Base-by-base conservation (phyloP, 2,888 invertebrate species). In the Scelioninae gen. 1 region DNA sequence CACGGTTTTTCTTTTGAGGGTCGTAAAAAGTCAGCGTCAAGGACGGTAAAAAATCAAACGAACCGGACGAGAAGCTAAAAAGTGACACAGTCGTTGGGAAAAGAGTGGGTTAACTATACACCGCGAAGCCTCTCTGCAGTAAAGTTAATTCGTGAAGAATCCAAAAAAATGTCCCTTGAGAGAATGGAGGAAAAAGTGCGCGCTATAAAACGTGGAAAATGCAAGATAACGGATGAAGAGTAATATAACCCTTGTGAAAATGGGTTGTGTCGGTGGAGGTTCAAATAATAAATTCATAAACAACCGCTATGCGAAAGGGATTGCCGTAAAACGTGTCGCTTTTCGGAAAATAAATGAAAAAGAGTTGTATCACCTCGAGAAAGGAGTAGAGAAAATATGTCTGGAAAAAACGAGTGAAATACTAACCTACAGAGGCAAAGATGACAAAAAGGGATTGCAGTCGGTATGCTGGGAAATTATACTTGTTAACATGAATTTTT, bases 281-380 rank as follows among this genome's bases (percentile, higher is more conserved):
- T 71, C 82, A 84, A 87, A 88, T 89, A 90, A 89, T 88, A 90
- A 89, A 90, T 91, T 91, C 90, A 90, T 90, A 90, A 91, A 91
- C 88, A 88, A 88, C 88, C 87, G 88, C 86, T 89, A 86, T 78
- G 83, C 69, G 76, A 72, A 80, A 76, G 60, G 76, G 80, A 79
- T 85, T 72, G 81, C 65, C 53, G 85, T 83, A 84, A 83, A 82
- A 76, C 34, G 76, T 79, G 83, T 83, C 76, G 43, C 60, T 75
- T 79, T 83, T 79, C 16, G 56, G 53, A 66, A 79, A 79, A 74
- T 49, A 74, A 74, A 74, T 62, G 58, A 72, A 72, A 82, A 82
- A 56, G 45, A 63, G 55, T 8, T 63, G 38, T 69, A 45, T 49
- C 66, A 56, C 63, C 58, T 69, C 56, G 32, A 62, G 47, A 11